Evolutionary conservation across 1,140 invertebrate genomes (phyloP).

Genomic region (Sarcophaga bullata): DNA sequence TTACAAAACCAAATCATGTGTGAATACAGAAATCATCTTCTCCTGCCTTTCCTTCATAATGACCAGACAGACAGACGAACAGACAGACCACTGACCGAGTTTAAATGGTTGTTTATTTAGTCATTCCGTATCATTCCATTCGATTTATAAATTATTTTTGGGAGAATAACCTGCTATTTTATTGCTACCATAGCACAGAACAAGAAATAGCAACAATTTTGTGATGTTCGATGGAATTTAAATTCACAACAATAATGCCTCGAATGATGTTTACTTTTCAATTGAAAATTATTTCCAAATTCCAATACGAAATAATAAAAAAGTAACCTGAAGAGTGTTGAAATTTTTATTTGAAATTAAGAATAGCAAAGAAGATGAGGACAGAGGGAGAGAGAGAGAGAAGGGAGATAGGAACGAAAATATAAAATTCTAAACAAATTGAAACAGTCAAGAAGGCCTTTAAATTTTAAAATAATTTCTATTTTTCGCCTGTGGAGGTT

Average conservation of each 20-base stretch:
- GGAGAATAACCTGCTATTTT: neutral
- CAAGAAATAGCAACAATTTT: conserved; percentile 1
- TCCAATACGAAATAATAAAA: too few relatives aligned
- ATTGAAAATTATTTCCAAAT: neutral
- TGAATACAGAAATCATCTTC: neutral
- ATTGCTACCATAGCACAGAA: neutral
- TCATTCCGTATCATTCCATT: neutral
- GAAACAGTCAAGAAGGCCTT: too few relatives aligned
- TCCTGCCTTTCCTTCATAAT: neutral
- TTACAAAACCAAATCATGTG: neutral
- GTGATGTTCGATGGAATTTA: neutral
- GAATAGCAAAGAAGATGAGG: too few relatives aligned
- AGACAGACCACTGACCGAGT: conserved; percentile 27
- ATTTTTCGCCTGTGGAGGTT: too few relatives aligned
- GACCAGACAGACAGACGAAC: neutral
- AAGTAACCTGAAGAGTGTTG: too few relatives aligned
- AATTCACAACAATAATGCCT: neutral
- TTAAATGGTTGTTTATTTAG: conserved; percentile 33
- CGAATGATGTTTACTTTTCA: neutral
- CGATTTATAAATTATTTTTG: conserved; percentile 16
- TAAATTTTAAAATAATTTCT: too few relatives aligned
- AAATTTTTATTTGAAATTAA: too few relatives aligned
- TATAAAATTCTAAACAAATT: too few relatives aligned
- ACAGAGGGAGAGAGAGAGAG: too few relatives aligned
- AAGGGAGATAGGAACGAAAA: too few relatives aligned